A percentile compares a stretch with the other conserved stretches of the same genome.
phyloP scores from a whole-genome alignment of 1,140 invertebrate species.

The Ridgeia piscesae region DNA sequence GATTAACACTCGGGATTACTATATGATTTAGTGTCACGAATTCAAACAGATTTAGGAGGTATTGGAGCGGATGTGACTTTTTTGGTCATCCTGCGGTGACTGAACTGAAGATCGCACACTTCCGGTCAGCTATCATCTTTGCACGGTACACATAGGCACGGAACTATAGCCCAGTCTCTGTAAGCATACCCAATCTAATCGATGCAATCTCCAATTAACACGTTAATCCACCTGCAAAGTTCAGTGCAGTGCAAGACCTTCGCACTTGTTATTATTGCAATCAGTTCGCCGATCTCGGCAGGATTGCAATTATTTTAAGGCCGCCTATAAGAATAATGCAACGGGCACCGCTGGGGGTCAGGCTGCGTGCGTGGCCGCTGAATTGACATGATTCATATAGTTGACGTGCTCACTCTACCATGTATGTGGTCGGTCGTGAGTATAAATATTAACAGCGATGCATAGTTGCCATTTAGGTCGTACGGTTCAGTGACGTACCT shows the following conservation, averaged over 20 bases:
- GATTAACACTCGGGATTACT: too few species aligned
- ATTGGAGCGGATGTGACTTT: neutral
- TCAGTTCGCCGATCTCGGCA: neutral
- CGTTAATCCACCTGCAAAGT: neutral
- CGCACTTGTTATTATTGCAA: neutral
- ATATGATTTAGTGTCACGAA: too few species aligned
- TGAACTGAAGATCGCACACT: neutral
- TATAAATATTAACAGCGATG: neutral
- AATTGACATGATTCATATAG: neutral
- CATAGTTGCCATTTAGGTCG: neutral
- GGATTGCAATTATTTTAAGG: constrained; percentile 6
- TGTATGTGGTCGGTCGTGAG: neutral
- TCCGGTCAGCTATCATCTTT: neutral
- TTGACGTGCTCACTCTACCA: neutral
- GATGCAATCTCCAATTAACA: neutral
- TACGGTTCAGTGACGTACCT: neutral
- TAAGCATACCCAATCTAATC: neutral
- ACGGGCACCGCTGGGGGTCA: neutral
- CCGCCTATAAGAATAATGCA: neutral
- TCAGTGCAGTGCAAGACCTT: neutral
- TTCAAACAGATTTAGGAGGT: too few species aligned
- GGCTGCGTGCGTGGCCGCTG: neutral
- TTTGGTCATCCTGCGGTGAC: neutral
- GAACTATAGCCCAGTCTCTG: neutral
- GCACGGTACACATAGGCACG: neutral